Base-by-base conservation (phyloP, 1,140 invertebrate species). In the Lamellibrachia luymesi region DNA sequence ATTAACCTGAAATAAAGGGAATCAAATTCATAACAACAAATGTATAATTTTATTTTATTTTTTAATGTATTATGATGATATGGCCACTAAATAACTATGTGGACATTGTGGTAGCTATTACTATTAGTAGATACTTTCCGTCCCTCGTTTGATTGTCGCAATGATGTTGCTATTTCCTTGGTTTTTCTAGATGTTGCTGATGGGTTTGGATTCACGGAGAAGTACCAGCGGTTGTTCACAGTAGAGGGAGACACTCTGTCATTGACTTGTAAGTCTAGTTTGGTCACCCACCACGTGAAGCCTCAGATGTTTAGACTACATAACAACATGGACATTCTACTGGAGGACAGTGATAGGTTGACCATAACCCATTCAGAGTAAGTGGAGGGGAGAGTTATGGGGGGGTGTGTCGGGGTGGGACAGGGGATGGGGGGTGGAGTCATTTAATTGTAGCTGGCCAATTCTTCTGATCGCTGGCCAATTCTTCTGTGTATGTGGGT, bases 31-130 rank as follows among this genome's bases (percentile, higher is more conserved):
- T 91, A 91, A 50, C 8, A 50, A 91, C 90, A 91, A 50, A 50
- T 91, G 27, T 91, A 8, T 38, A 91, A 91, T 91, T 38, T 38
- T 90, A 91, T 91, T 38, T 91, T 38, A 91, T 38, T 38, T 8
- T 91, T 50, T 38, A 38, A 91, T 38, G 22, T 91, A 91, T 91
- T 27, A 91, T 91, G 50, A 90, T 90, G 89, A 90, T 91, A 50
- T 91, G 90, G 27, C 90, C 52, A 56, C 6, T 56, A 56, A 56
- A 56, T 56, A 56, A 56, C 52, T 56, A 56, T 38, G 38, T 38
- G 38, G 38, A 38, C 38, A 38, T 38, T 56, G 13, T 13, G 52
- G 52, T 56, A 56, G 52, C 52, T 56, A 38, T 38, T 38, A 38
- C 38, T 38, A 38, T 38, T 38, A 56, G 52, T 7, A 56, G 13